These are phyloP conservation scores for Halesus radiatus DNA, from an alignment of 1,140 invertebrate species.

Conservation along the genomic window DNA sequence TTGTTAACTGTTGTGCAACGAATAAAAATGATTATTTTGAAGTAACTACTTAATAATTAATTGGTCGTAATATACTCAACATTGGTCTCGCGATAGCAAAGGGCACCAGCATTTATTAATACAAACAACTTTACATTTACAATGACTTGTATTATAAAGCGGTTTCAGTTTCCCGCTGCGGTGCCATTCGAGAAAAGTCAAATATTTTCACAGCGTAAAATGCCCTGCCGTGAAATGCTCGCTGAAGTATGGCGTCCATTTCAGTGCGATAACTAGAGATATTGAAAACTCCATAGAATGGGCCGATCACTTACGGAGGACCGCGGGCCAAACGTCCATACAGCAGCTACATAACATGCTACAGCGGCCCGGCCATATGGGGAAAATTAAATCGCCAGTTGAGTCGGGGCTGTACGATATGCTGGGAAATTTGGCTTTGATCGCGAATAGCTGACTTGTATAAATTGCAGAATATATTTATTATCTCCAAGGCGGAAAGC, in stretches of 20 bases:
- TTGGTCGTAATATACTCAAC: no score
- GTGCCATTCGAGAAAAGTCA: background rate
- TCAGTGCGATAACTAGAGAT: background rate
- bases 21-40: no score
- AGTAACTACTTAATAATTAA: no score
- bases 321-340: background rate
- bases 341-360: background rate
- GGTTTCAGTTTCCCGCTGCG: no score
- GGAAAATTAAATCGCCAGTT: constrained; percentile 6
- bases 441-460: constrained; percentile 8
- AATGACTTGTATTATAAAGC: no score
- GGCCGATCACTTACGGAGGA: background rate
- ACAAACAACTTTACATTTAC: no score
- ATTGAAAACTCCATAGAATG: constrained; percentile 29
- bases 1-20: no score
- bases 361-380: background rate
- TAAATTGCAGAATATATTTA: background rate
- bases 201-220: background rate
- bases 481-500: background rate
- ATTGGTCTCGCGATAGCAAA: no score
- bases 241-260: constrained; percentile 2
- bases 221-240: background rate
- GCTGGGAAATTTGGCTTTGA: background rate
- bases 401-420: background rate
- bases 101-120: no score